phyloP scores from a whole-genome alignment of 2,113 vertebrate genomes.

The Phaetusa simplex region DNA sequence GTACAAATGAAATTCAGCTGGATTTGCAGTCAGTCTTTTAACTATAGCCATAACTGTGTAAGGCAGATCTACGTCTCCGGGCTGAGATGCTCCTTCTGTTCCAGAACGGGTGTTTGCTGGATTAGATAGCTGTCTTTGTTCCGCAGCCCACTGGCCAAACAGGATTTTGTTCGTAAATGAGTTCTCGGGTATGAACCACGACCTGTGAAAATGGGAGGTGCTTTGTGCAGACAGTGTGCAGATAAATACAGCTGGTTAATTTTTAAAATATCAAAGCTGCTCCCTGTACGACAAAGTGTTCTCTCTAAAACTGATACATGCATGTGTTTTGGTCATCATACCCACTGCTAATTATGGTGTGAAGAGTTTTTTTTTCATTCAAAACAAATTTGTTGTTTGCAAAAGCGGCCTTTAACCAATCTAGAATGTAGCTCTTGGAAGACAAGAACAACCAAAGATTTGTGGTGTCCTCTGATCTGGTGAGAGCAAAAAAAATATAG shows the following conservation, averaged over 20 bases:
- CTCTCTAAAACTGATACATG: neutral
- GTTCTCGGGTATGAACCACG: neutral
- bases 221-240: neutral
- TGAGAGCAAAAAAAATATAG: neutral
- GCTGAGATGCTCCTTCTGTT: neutral
- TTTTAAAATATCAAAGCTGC: neutral
- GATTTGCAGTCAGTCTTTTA: neutral
- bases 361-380: neutral
- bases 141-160: neutral
- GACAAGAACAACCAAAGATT: neutral
- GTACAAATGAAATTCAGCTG: accelerated
- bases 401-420: neutral
- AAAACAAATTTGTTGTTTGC: neutral
- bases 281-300: neutral
- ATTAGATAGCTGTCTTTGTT: neutral
- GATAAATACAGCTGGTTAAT: neutral
- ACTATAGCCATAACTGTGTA: neutral
- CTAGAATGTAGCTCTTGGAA: neutral
- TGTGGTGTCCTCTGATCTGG: neutral
- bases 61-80: neutral
- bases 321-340: accelerated
- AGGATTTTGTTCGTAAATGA: neutral
- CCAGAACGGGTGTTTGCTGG: neutral
- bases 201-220: neutral
- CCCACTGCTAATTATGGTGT: neutral